A percentile compares a stretch with the other conserved stretches of the same genome.
Conservation (phyloP, 2,797 vertebrate genomes). For the Gadopsis bispinosus region DNA sequence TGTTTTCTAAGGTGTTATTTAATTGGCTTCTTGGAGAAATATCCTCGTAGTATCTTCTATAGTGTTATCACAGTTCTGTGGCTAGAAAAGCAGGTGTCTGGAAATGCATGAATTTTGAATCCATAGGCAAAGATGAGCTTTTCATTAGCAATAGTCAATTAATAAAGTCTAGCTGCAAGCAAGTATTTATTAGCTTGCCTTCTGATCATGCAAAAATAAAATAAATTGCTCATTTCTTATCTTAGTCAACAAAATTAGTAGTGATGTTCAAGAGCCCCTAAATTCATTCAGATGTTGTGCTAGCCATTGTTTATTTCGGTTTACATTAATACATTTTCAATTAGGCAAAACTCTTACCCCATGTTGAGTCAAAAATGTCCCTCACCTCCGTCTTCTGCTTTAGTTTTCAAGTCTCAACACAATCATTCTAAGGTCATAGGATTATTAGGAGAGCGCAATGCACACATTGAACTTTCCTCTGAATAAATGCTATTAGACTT, state of each 20-base stretch:
- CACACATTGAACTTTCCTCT: neutral
- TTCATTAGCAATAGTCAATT: neutral
- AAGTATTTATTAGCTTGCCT: neutral
- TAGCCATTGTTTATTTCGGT: neutral
- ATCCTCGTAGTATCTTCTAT: neutral
- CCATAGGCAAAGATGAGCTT: neutral
- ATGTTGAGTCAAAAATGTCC: neutral
- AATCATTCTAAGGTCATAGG: neutral
- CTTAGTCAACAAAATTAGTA: neutral
- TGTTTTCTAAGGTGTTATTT: neutral
- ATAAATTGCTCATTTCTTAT: neutral
- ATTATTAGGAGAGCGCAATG: neutral
- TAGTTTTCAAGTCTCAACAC: neutral
- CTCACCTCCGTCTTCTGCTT: neutral
- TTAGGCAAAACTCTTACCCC: neutral
- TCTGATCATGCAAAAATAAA: neutral
- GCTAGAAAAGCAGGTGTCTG: neutral
- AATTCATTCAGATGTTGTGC: neutral
- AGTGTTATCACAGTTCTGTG: constrained; percentile 4
- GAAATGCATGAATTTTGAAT: neutral
- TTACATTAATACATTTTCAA: neutral
- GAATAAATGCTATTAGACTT: constrained; percentile 19
- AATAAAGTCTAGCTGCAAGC: neutral
- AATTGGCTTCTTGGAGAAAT: neutral
- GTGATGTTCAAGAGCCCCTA: neutral